Evolutionary conservation across 2,888 invertebrate genomes (phyloP), one percentile per base, ranked within the genome.

Genomic region (Meandrusa payeni): DNA sequence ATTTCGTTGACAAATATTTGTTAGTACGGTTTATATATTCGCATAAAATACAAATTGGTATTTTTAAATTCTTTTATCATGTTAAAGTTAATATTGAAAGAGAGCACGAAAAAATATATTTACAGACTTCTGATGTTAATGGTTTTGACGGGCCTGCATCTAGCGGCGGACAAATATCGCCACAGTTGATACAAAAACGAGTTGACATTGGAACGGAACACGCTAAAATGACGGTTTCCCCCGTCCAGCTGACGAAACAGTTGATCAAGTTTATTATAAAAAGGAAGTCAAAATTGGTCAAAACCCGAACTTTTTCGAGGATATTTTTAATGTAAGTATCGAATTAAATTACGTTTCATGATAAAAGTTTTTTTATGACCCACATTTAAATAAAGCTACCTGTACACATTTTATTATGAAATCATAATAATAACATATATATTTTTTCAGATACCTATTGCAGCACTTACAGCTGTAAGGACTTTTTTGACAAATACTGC

Each of bases 321-420:
- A 91, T 56, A 90, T 92, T 46, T 91, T 92, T 51, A 91, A 91
- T 63, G 92, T 92, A 65, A 88, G 90, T 82, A 24, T 19, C 11
- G 22, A 20, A 1, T 31, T 28, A 6, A n/a, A n/a, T n/a, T n/a
- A n/a, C n/a, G n/a, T n/a, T n/a, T n/a, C n/a, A n/a, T n/a, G n/a
- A n/a, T n/a, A n/a, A n/a, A n/a, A n/a, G n/a, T n/a, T n/a, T n/a
- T n/a, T n/a, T n/a, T n/a, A n/a, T n/a, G n/a, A n/a, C n/a, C n/a
- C n/a, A n/a, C n/a, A n/a, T n/a, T n/a, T n/a, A n/a, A n/a, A n/a
- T n/a, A n/a, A n/a, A n/a, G n/a, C n/a, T n/a, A n/a, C n/a, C n/a
- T n/a, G n/a, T n/a, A n/a, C n/a, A n/a, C n/a, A n/a, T n/a, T n/a
- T n/a, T n/a, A n/a, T n/a, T n/a, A n/a, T n/a, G n/a, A n/a, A n/a